Evolutionary conservation across 2,113 vertebrate species (phyloP), one percentile per base, ranked within the genome.

Genomic region (Lutjanus erythropterus): DNA sequence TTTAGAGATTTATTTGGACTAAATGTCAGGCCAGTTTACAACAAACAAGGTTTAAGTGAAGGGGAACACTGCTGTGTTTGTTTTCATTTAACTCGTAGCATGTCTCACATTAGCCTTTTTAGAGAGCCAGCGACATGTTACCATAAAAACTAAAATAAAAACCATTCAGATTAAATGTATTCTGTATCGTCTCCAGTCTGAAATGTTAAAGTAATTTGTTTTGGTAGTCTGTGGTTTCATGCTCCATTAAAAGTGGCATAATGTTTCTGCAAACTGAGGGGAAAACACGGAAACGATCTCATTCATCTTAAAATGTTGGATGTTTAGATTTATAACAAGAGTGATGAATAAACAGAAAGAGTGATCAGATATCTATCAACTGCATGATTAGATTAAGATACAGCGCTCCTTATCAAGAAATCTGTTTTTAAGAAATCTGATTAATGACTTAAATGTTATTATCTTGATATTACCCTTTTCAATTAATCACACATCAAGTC

Each of bases 11-110:
- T 64, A 50, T 88, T 73, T 72, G 52, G 50, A 80, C n/a, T 70
- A 80, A 87, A 86, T 74, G 78, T 84, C 80, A 52, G 53, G 27
- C 31, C 39, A 65, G 61, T 73, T 80, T 72, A 71, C 25, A 68
- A 16, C 46, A 69, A 84, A 83, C 68, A 71, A 68, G 49, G 21
- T 21, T 56, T 76, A 85, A 83, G 52, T 49, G 50, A 80, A 83
- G 23, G 27, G n/a, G 56, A 78, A 85, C 66, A 80, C 35, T 62
- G 77, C 39, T 72, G 41, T 60, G 55, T 69, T 85, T 73, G 58
- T 81, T 87, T 87, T 84, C 14, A 76, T 81, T 66, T 61, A 60
- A 64, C 66, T 78, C 6, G 3, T 14, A n/a, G 39, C 53, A 44
- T 56, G 49, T 80, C 27, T 68, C 53, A 71, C 41, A 16, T 86